These are phyloP conservation scores for Lepidocyrtinus sp. DNA, from an alignment of 2,888 invertebrate genomes.

Conservation along the genomic window DNA sequence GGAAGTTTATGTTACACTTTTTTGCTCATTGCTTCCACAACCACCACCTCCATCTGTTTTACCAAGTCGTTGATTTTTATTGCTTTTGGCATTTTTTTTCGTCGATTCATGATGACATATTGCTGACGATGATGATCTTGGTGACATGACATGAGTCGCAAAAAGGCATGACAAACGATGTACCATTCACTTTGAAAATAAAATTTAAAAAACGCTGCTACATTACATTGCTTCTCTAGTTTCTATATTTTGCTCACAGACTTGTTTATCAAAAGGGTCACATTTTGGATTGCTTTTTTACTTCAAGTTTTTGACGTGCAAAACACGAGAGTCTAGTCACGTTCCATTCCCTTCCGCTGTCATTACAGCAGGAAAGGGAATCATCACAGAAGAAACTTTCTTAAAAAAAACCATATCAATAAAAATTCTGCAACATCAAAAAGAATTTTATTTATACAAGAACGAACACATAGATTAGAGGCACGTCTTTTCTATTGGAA, in stretches of 20 bases:
- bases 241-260: background rate
- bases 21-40: background rate
- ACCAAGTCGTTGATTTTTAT: background rate
- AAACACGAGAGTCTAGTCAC: conserved; percentile 50
- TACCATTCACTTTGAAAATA: background rate
- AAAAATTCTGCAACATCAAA: background rate
- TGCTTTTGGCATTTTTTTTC: conserved; percentile 30
- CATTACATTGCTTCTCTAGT: too few relatives aligned
- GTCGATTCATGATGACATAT: conserved; percentile 26
- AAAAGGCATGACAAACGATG: conserved; percentile 25
- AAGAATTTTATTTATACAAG: background rate
- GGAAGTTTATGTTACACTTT: background rate
- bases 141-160: conserved; percentile 32
- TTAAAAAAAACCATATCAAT: background rate
- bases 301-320: conserved; percentile 41
- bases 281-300: conserved; percentile 54
- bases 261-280: conserved; percentile 42
- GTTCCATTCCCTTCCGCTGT: conserved; percentile 16
- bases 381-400: background rate
- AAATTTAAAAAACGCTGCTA: background rate
- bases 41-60: background rate
- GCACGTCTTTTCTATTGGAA: too few relatives aligned
- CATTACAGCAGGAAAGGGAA: background rate
- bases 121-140: conserved; percentile 19
- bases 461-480: background rate